Percentiles rank a stretch among this genome's conserved stretches.
Conservation (phyloP, 2,113 vertebrate species). For the Dicrurus megarhynchus region DNA sequence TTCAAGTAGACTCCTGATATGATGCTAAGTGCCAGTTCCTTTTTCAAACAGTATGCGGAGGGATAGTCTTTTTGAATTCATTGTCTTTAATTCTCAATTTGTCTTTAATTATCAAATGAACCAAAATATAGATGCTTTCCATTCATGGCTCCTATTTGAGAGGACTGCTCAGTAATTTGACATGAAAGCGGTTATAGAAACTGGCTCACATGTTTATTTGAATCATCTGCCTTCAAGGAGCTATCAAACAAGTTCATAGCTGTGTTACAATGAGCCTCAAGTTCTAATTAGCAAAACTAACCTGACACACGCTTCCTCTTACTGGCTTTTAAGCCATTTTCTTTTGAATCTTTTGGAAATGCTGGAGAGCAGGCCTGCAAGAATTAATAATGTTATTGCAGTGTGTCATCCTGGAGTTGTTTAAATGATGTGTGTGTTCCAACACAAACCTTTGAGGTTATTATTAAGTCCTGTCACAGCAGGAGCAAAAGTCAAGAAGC, state of each 20-base stretch:
- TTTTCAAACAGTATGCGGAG: not conserved
- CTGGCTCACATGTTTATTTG: slow-evolving; percentile 30
- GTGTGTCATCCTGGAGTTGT: slow-evolving; percentile 27
- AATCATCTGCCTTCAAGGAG: slow-evolving; percentile 41
- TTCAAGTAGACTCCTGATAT: not conserved
- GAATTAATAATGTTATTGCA: slow-evolving; percentile 5
- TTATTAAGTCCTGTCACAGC: slow-evolving; percentile 50
- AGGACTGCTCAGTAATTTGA: slow-evolving; percentile 6
- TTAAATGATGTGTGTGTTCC: slow-evolving; percentile 41
- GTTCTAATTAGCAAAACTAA: slow-evolving; percentile 50
- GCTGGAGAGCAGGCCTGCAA: not conserved
- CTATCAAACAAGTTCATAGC: not conserved
- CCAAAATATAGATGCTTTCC: slow-evolving; percentile 17
- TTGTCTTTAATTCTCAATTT: slow-evolving; percentile 40
- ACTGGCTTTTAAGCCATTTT: slow-evolving; percentile 13
- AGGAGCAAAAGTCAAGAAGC: slow-evolving; percentile 84
- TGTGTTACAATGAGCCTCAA: slow-evolving; percentile 21
- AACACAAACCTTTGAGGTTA: slow-evolving; percentile 46
- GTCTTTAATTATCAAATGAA: slow-evolving; percentile 45
- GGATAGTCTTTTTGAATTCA: not conserved
- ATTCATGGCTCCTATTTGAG: not conserved
- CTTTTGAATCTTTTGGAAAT: not conserved
- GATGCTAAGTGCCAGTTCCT: not conserved
- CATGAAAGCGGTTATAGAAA: not conserved
- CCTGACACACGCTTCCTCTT: slow-evolving; percentile 26